Evolutionary conservation across 2,888 invertebrate genomes (phyloP), one percentile per base, ranked within the genome.

Genomic region (Microchrysa polita): DNA sequence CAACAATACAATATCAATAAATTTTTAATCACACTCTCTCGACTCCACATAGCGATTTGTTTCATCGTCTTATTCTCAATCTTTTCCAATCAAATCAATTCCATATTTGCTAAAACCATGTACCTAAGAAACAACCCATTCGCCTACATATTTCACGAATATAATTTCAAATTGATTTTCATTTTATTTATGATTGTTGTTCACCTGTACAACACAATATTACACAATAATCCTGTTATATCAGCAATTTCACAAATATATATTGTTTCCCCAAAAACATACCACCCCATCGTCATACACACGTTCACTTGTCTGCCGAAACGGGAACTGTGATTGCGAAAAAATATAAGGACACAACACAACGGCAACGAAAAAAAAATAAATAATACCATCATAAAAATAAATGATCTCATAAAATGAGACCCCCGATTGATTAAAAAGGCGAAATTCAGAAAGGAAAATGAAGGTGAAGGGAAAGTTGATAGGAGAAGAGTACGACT

Each of bases 121-220:
- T 52, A 52, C 44, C 44, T 44, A 44, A 44, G 14, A 14, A 44
- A 52, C 14, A 52, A 52, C 52, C 14, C 52, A 52, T n/a, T 14
- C 52, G 16, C 52, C 14, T 14, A 52, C 14, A 52, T 16, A 52
- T 42, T n/a, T 20, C 9, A n/a, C 12, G 40, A 55, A 40, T 40
- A 69, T 69, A 69, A 69, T 69, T 55, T 40, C 55, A 69, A 69
- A 69, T 69, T 69, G 69, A 69, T 69, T 69, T 69, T 57, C 57
- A 57, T 69, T 69, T 55, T 69, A 69, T 69, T 69, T 69, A 69
- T 57, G 69, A 69, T 69, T 40, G 27, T 34, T 34, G 27, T 34
- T 42, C 69, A 69, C 69, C 69, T 69, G 69, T 20, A 69, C 22
- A 55, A 20, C 42, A 44, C n/a, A n/a, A n/a, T n/a, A n/a, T n/a